Evolutionary conservation across 2,797 vertebrate species (phyloP).

Genomic region (Myotis vivesi): DNA sequence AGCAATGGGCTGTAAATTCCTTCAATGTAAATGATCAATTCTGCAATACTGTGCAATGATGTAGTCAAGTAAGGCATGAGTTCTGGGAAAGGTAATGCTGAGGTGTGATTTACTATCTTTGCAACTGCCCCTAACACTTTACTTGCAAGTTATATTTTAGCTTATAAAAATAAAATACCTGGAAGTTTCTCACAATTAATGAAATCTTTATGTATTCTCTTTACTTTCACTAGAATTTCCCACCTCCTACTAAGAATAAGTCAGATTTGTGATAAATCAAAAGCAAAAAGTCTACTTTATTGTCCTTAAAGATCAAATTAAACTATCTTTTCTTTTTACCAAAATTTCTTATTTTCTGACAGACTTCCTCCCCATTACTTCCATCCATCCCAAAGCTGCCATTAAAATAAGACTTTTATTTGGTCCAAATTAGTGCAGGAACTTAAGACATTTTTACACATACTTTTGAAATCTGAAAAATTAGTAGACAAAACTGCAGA

Average conservation of each 20-base stretch:
- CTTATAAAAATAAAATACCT: constrained; percentile 21
- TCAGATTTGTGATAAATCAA: not conserved
- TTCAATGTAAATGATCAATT: constrained; percentile 33
- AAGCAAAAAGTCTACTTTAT: not conserved
- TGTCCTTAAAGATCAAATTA: not conserved
- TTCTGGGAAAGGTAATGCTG: constrained; percentile 7
- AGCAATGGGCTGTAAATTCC: constrained; percentile 28
- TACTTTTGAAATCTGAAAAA: constrained; percentile 29
- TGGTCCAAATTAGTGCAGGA: not conserved
- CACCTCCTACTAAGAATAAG: not conserved
- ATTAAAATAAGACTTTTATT: not conserved
- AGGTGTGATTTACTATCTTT: constrained; percentile 40
- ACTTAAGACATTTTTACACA: not conserved
- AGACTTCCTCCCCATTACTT: not conserved
- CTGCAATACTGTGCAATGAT: not conserved
- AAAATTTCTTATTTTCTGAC: constrained; percentile 11
- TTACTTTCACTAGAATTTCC: not conserved
- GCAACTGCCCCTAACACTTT: not conserved
- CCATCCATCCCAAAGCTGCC: not conserved
- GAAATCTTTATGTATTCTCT: not conserved
- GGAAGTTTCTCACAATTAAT: not conserved
- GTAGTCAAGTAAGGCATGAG: constrained; percentile 15
- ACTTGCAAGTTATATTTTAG: constrained; percentile 23
- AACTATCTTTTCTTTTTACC: not conserved
- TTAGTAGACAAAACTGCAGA: not conserved